phyloP scores from a whole-genome alignment of 2,113 vertebrate genomes.

The Arizona elegans region DNA sequence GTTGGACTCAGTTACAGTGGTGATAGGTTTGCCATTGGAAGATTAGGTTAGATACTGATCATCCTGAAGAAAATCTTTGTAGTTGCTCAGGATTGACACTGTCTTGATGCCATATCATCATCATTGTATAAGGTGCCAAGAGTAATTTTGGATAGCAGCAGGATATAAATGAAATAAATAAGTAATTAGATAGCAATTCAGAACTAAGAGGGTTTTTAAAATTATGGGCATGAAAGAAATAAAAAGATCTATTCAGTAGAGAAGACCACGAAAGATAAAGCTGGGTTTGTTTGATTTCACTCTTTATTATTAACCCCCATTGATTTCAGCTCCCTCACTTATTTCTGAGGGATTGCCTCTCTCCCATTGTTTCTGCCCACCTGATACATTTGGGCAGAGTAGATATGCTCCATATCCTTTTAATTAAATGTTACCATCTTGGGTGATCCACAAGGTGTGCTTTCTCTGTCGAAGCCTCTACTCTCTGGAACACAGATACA shows the following conservation, averaged over 20 bases:
- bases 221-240: not conserved
- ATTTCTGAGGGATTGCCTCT: not conserved
- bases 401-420: not conserved
- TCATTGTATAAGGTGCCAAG: not conserved
- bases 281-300: not conserved
- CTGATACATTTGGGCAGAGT: not conserved
- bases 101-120: not conserved
- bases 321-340: not conserved
- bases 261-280: not conserved
- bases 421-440: not conserved
- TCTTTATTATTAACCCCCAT: not conserved
- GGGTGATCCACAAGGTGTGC: not conserved
- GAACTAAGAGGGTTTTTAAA: not conserved
- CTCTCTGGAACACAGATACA: not conserved
- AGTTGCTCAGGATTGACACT: not conserved
- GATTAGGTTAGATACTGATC: not conserved
- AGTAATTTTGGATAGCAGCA: not conserved
- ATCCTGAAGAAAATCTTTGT: not conserved
- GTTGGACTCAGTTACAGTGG: too few species aligned
- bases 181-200: not conserved
- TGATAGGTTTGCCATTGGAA: not conserved
- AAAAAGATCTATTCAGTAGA: not conserved
- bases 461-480: not conserved
- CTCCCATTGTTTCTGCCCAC: not conserved
- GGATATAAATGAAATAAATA: not conserved